phyloP scores from a whole-genome alignment of 2,888 invertebrate genomes.

The Ectropis crepuscularia region DNA sequence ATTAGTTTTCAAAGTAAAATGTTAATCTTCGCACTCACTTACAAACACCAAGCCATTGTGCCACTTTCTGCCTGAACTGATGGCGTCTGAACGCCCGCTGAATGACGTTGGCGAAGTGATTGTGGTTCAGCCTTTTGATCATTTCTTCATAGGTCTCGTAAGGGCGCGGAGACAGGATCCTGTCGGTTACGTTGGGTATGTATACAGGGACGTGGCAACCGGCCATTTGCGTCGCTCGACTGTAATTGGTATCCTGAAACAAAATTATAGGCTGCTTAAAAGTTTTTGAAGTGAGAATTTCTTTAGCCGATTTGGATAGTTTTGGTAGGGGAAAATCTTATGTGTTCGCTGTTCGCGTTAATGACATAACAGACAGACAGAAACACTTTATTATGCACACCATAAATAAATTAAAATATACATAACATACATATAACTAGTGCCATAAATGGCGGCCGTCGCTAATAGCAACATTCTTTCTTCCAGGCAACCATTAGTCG shows the following conservation, averaged over 20 bases:
- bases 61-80: constrained; percentile 74
- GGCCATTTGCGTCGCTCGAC: constrained; percentile 86
- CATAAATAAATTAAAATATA: no score
- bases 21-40: constrained; percentile 54
- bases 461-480: no score
- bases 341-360: no score
- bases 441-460: no score
- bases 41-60: constrained; percentile 71
- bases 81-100: constrained; percentile 87
- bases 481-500: no score
- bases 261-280: constrained; percentile 5
- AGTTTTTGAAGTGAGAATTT: neutral
- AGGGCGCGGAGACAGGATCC: constrained; percentile 83
- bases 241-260: constrained; percentile 80
- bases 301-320: no score
- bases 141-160: constrained; percentile 88
- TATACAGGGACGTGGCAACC: constrained; percentile 73
- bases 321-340: no score
- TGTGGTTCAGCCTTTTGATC: constrained; percentile 82
- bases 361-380: no score
- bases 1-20: no score
- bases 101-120: constrained; percentile 85
- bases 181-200: constrained; percentile 87
- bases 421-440: no score
- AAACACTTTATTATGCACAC: no score